phyloP scores from a whole-genome alignment of 2,888 invertebrate genomes.

The Agrochola litura region DNA sequence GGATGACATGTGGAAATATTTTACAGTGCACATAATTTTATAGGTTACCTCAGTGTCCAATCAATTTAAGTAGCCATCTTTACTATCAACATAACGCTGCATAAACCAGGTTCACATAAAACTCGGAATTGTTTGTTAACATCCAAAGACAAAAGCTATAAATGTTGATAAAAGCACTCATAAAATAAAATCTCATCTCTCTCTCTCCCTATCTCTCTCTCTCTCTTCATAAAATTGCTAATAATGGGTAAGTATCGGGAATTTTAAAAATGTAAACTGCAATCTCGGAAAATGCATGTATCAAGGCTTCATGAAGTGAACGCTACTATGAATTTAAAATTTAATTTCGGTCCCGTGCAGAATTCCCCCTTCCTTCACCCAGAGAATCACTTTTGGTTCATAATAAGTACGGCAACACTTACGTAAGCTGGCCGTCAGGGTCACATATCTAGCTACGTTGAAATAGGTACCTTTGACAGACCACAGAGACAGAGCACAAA shows the following conservation, averaged over 20 bases:
- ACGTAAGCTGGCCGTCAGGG: no score
- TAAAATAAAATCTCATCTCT: neutral
- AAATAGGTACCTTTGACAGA: neutral
- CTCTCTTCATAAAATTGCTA: neutral
- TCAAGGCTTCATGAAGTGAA: conserved; percentile 2
- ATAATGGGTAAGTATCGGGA: neutral
- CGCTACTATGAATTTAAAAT: conserved; percentile 12
- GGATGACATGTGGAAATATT: conserved; percentile 18
- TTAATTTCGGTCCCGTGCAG: neutral
- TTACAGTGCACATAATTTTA: conserved; percentile 9
- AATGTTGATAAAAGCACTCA: neutral
- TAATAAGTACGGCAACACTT: neutral
- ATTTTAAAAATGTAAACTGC: neutral
- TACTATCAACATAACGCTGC: conserved; percentile 17
- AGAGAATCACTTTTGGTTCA: neutral
- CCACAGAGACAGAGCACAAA: neutral
- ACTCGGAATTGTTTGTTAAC: conserved; percentile 26
- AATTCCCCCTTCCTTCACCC: neutral
- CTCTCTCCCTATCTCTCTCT: neutral
- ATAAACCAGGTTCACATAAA: conserved; percentile 30
- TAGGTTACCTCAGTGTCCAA: conserved; percentile 24
- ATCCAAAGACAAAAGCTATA: conserved; percentile 14
- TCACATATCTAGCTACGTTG: neutral
- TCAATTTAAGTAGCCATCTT: conserved; percentile 31
- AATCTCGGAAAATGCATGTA: conserved; percentile 16